Base-by-base conservation (phyloP, 1,140 invertebrate species). In the Eriocheir sinensis region DNA sequence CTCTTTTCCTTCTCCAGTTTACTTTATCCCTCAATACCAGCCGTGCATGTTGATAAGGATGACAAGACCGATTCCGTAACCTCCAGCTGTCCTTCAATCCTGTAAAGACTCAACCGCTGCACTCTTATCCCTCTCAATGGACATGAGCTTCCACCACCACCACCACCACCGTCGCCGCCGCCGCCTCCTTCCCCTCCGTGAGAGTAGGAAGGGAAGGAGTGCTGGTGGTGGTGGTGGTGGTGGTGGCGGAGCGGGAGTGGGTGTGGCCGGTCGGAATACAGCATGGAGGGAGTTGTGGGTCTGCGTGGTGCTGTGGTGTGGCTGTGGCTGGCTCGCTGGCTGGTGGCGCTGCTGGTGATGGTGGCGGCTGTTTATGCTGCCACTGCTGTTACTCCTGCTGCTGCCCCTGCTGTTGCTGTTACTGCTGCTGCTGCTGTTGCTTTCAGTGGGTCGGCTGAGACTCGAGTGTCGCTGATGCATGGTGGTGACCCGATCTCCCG, bases 41-140 rank as follows among this genome's bases (percentile, higher is more conserved):
- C n/a, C 27, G 60, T 72, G 60, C 60, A 72, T 72, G 60, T 72
- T n/a, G 60, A 72, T 72, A 72, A 72, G 27, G 60, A 72, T 72
- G 60, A 72, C 60, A 72, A n/a, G 60, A 72, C 60, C 27, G 27
- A n/a, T 72, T 72, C 27, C n/a, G 27, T 72, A 72, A 72, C 21
- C n/a, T 72, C 8, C 60, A 72, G n/a, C 60, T n/a, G 2, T 21
- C 27, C 2, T 4, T 72, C 60, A 72, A n/a, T 27, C 60, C 27
- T n/a, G n/a, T n/a, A n/a, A n/a, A n/a, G n/a, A n/a, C n/a, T n/a
- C n/a, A n/a, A n/a, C n/a, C n/a, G n/a, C 60, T n/a, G 21, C 27
- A n/a, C 60, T 72, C 60, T 72, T n/a, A 21, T 21, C 60, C 60
- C 21, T 21, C 27, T n/a, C 17, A 21, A 72, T n/a, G n/a, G n/a